These are phyloP conservation scores for Empidonax alnorum DNA, from an alignment of 2,113 vertebrate genomes.

Conservation along the genomic window DNA sequence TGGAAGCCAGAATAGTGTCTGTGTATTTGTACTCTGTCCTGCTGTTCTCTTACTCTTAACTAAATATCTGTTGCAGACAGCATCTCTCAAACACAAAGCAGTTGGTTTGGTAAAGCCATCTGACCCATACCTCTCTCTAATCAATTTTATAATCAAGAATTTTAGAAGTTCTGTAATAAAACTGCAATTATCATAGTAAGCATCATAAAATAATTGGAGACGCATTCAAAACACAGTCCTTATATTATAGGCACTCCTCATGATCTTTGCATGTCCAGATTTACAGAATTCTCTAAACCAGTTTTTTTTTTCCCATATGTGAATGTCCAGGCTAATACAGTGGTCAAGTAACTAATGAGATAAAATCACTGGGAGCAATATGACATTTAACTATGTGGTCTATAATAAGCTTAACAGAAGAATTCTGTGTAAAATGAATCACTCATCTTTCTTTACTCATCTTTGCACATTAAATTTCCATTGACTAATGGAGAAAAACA, in stretches of 20 bases:
- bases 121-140: neutral
- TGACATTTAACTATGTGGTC: fast-evolving
- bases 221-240: neutral
- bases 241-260: neutral
- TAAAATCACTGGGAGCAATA: neutral
- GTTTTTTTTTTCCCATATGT: neutral
- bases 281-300: neutral
- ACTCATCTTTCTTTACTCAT: neutral
- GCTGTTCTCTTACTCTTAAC: neutral
- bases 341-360: neutral
- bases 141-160: neutral
- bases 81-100: neutral
- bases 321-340: neutral
- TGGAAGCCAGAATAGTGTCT: neutral
- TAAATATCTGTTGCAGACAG: neutral
- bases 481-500: neutral
- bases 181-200: neutral
- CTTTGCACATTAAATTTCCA: neutral
- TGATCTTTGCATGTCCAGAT: neutral
- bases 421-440: neutral
- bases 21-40: neutral
- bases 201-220: neutral
- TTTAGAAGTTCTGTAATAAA: neutral
- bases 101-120: neutral
- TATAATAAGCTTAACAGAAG: neutral